phyloP scores from a whole-genome alignment of 1,140 invertebrate species.

The Onthophagus taurus region DNA sequence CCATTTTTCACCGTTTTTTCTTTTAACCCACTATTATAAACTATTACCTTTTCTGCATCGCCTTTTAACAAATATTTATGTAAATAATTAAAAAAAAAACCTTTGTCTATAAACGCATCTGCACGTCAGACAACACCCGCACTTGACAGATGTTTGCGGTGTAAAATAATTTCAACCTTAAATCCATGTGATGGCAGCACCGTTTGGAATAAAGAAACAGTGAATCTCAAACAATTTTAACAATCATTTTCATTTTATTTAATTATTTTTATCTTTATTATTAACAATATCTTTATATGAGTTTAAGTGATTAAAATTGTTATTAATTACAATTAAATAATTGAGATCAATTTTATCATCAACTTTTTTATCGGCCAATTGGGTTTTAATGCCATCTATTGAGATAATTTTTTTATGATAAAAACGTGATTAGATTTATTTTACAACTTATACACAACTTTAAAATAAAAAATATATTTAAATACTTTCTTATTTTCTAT shows the following conservation, averaged over 20 bases:
- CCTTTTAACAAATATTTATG: no score
- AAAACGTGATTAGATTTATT: no score
- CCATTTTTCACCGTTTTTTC: slow-evolving; percentile 41
- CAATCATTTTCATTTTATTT: neutral
- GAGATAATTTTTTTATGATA: no score
- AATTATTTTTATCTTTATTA: neutral
- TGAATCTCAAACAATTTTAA: neutral
- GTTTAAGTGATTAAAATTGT: neutral
- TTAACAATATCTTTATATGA: neutral
- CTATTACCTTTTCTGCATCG: slow-evolving; percentile 3
- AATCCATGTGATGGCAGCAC: neutral
- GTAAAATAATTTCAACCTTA: neutral
- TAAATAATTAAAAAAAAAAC: no score
- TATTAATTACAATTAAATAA: neutral
- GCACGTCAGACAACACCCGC: slow-evolving; percentile 6
- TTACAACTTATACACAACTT: no score
- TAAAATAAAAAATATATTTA: no score
- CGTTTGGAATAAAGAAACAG: no score
- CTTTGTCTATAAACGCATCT: neutral
- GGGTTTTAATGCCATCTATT: no score
- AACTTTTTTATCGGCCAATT: no score
- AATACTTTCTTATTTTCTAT: no score
- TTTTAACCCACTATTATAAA: slow-evolving; percentile 1
- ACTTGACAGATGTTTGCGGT: slow-evolving; percentile 8
- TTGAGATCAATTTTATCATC: no score